These are phyloP conservation scores for Noctua pronuba DNA, from an alignment of 2,888 invertebrate species.

Conservation along the genomic window DNA sequence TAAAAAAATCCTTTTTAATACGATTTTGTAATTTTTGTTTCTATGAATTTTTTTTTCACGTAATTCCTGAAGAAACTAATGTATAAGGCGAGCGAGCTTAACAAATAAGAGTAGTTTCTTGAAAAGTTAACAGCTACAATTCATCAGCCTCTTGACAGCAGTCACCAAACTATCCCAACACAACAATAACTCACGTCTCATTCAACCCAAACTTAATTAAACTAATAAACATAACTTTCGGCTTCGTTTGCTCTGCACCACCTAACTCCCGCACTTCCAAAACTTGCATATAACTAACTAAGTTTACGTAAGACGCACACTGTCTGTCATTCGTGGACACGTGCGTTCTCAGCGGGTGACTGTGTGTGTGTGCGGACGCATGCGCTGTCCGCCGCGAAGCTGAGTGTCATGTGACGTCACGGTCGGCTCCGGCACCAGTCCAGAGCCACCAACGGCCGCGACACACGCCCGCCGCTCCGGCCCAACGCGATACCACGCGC, in stretches of 20 bases:
- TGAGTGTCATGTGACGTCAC: conserved; percentile 76
- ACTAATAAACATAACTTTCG: conserved; percentile 51
- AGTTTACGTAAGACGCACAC: conserved; percentile 53
- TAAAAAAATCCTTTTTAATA: background rate
- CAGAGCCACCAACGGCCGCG: conserved; percentile 74
- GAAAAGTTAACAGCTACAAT: background rate
- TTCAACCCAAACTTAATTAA: conserved; percentile 39
- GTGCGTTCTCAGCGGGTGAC: conserved; percentile 55
- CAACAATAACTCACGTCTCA: conserved; percentile 13
- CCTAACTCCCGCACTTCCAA: conserved; percentile 33
- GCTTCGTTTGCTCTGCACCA: conserved; percentile 50
- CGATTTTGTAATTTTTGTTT: background rate
- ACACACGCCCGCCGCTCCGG: conserved; percentile 76
- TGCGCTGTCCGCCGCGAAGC: conserved; percentile 68
- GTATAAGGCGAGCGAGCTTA: background rate
- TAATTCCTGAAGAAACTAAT: background rate
- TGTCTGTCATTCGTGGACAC: conserved; percentile 65
- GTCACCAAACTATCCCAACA: background rate
- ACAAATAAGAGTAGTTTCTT: background rate
- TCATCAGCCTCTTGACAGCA: background rate
- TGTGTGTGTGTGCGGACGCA: conserved; percentile 65
- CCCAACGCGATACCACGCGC: conserved; percentile 79
- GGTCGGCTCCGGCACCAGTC: conserved; percentile 73
- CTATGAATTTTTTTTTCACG: background rate
- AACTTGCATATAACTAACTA: conserved; percentile 62